phyloP scores from a whole-genome alignment of 2,888 invertebrate genomes.

The Nebria brevicollis region DNA sequence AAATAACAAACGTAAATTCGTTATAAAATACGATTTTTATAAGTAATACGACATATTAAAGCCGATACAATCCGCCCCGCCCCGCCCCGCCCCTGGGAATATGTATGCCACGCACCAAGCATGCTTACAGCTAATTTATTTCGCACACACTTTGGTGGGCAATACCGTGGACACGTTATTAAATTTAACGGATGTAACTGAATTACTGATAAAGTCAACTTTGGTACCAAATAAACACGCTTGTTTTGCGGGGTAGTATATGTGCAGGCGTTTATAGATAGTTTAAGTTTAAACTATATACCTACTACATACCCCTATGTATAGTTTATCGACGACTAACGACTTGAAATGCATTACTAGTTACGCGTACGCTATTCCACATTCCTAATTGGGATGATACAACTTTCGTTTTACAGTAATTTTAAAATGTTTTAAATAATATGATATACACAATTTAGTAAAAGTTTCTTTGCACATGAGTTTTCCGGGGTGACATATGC shows the following conservation, averaged over 20 bases:
- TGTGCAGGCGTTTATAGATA: neutral
- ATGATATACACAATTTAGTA: no score
- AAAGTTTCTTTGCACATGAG: no score
- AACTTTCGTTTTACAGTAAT: no score
- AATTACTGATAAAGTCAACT: neutral
- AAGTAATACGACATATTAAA: slow-evolving; percentile 12
- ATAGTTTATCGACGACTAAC: no score
- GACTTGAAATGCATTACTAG: no score
- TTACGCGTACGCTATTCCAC: no score
- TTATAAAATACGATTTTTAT: slow-evolving; percentile 9
- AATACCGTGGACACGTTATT: no score
- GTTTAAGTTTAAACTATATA: no score
- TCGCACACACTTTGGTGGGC: no score
- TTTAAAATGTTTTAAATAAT: no score
- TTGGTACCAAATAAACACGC: neutral
- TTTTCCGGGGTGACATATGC: neutral
- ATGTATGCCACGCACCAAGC: neutral
- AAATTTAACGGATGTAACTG: neutral
- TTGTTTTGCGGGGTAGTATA: neutral
- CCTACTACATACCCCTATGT: no score
- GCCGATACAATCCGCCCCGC: neutral
- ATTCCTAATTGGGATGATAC: no score
- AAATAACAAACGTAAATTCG: slow-evolving; percentile 4
- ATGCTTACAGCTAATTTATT: neutral
- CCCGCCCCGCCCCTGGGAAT: neutral